phyloP scores from a whole-genome alignment of 2,888 invertebrate genomes.

The Peribatodes rhomboidaria region DNA sequence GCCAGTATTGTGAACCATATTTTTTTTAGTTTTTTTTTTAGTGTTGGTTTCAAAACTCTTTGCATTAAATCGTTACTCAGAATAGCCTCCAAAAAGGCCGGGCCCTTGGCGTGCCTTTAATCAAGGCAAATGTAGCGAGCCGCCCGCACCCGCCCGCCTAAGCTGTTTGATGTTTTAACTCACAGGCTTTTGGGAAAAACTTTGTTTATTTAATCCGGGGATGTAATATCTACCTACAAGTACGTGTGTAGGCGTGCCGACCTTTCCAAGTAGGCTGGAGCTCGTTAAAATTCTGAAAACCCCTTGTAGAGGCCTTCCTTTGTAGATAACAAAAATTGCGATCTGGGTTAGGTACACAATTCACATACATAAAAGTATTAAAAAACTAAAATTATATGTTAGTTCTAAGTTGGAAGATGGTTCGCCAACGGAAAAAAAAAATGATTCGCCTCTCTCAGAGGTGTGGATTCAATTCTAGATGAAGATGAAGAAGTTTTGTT shows the following conservation, averaged over 20 bases:
- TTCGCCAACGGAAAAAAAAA: too few species aligned
- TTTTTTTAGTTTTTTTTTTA: background rate
- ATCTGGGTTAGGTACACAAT: too few species aligned
- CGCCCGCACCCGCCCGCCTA: conserved; percentile 57
- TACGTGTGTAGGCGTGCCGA: conserved; percentile 20
- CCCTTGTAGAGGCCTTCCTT: conserved; percentile 12
- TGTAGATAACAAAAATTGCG: background rate
- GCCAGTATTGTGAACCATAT: too few species aligned
- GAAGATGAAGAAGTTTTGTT: too few species aligned
- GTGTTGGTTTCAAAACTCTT: too few species aligned
- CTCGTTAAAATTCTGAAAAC: conserved; percentile 17
- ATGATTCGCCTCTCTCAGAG: too few species aligned
- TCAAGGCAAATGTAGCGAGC: conserved; percentile 73
- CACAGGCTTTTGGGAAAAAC: conserved; percentile 67
- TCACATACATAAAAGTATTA: too few species aligned
- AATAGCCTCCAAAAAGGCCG: conserved; percentile 56
- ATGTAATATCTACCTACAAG: conserved; percentile 36
- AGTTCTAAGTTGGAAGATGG: too few species aligned
- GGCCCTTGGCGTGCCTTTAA: conserved; percentile 70
- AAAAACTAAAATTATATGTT: too few species aligned
- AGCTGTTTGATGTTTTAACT: conserved; percentile 80
- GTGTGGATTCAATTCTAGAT: too few species aligned
- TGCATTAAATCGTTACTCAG: conserved; percentile 45
- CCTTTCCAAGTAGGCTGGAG: conserved; percentile 28
- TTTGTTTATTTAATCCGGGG: conserved; percentile 75